These are phyloP conservation scores for Listronotus oregonensis DNA, from an alignment of 1,140 invertebrate genomes.

Conservation along the genomic window DNA sequence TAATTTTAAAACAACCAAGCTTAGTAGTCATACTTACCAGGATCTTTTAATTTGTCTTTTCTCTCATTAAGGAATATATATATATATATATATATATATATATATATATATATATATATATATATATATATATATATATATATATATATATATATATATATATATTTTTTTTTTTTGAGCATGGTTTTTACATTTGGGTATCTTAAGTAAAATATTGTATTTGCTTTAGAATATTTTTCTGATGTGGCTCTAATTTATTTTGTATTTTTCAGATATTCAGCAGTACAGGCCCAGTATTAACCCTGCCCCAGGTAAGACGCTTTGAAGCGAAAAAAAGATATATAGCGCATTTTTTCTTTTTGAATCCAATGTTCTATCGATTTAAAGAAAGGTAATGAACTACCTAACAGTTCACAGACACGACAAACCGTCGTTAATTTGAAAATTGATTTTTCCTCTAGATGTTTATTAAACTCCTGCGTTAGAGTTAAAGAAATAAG, in stretches of 20 bases:
- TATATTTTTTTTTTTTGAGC: too few relatives aligned
- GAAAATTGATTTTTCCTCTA: constrained; percentile 34
- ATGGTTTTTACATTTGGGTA: too few relatives aligned
- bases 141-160: constrained; percentile 7
- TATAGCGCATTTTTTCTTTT: constrained; percentile 21
- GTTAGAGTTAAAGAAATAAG: constrained; percentile 16
- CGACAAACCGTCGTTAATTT: constrained; percentile 36
- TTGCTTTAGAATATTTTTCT: too few relatives aligned
- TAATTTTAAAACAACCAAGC: too few relatives aligned
- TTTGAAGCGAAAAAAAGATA: constrained; percentile 9
- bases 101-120: not conserved
- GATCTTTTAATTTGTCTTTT: too few relatives aligned
- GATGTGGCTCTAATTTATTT: too few relatives aligned
- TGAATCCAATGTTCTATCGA: constrained; percentile 22
- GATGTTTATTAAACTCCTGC: constrained; percentile 25
- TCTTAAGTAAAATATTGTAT: too few relatives aligned
- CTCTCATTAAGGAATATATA: too few relatives aligned
- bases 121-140: not conserved
- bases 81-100: constrained; percentile 1
- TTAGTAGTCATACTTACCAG: too few relatives aligned
- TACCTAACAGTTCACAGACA: constrained; percentile 25
- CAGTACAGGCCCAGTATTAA: constrained; percentile 23
- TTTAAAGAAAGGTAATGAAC: constrained; percentile 24
- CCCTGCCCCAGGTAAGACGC: constrained; percentile 26
- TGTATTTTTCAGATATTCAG: constrained; percentile 28